phyloP scores from a whole-genome alignment of 2,888 invertebrate genomes.

The Geophilus truncorum region DNA sequence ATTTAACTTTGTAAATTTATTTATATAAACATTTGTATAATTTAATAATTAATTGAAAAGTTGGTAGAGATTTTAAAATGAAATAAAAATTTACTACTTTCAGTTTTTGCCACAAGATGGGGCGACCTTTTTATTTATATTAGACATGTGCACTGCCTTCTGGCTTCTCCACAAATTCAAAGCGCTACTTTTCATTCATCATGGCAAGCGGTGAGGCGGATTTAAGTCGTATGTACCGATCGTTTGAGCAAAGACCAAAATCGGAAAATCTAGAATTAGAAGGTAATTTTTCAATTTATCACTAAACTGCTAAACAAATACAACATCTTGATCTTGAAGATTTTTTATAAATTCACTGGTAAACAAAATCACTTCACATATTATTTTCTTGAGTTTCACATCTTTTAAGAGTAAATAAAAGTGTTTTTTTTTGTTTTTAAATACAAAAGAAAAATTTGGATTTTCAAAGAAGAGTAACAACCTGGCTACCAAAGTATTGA shows the following conservation, averaged over 20 bases:
- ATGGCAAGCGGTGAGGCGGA: background rate
- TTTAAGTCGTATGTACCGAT: background rate
- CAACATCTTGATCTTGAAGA: too few species aligned
- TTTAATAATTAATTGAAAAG: background rate
- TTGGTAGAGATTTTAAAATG: background rate
- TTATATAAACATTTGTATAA: background rate
- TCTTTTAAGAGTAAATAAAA: too few species aligned
- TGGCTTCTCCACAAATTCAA: too few species aligned
- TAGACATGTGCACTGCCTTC: background rate
- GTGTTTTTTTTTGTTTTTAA: too few species aligned
- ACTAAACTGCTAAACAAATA: background rate
- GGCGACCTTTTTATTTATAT: background rate
- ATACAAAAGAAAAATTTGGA: too few species aligned
- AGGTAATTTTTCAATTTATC: background rate
- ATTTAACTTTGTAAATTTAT: background rate
- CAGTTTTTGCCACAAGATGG: background rate
- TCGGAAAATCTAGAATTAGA: background rate
- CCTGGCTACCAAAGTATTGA: background rate
- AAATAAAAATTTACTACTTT: background rate
- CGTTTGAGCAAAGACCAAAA: constrained; percentile 6
- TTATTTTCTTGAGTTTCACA: too few species aligned
- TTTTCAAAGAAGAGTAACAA: background rate
- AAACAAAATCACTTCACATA: too few species aligned
- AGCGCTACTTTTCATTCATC: background rate
- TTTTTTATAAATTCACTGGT: too few species aligned